Evolutionary conservation across 2,113 vertebrate species (phyloP).

Genomic region (Grammomys surdaster): DNA sequence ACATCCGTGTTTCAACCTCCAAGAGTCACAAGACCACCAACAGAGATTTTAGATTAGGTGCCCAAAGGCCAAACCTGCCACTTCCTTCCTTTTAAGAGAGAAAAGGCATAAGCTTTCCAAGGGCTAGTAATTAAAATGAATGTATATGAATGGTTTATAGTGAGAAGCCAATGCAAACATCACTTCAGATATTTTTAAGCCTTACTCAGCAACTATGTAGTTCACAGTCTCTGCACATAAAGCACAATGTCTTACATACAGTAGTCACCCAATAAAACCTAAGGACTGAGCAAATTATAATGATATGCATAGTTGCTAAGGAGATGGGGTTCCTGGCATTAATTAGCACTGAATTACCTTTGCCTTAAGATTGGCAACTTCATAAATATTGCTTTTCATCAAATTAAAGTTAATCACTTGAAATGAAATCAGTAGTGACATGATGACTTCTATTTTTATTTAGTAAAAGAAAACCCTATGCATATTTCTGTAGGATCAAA

Average conservation of each 20-base stretch:
- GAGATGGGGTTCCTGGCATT: conserved; percentile 68
- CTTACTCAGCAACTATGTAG: conserved; percentile 14
- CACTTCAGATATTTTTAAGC: conserved; percentile 36
- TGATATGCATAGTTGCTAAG: conserved; percentile 68
- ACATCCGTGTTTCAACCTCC: neutral
- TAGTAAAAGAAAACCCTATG: conserved; percentile 54
- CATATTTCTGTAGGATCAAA: conserved; percentile 42
- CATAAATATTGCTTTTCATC: conserved; percentile 71
- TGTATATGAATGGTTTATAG: conserved; percentile 30
- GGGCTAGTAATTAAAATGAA: conserved; percentile 23
- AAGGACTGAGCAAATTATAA: conserved; percentile 58
- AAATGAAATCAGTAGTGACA: conserved; percentile 67
- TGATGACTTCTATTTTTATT: conserved; percentile 72
- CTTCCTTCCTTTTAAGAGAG: neutral
- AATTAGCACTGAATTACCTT: conserved; percentile 66
- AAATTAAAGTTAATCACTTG: conserved; percentile 72
- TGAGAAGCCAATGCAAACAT: neutral
- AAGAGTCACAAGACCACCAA: conserved; percentile 68
- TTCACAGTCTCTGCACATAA: conserved; percentile 10
- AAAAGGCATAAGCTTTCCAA: conserved; percentile 58
- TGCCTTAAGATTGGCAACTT: conserved; percentile 70
- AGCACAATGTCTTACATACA: neutral
- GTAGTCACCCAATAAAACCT: conserved; percentile 59
- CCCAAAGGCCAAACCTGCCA: conserved; percentile 54
- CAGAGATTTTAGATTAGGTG: conserved; percentile 60